Base-by-base conservation (phyloP, 2,888 invertebrate species). In the Tuberolachnus salignus region DNA sequence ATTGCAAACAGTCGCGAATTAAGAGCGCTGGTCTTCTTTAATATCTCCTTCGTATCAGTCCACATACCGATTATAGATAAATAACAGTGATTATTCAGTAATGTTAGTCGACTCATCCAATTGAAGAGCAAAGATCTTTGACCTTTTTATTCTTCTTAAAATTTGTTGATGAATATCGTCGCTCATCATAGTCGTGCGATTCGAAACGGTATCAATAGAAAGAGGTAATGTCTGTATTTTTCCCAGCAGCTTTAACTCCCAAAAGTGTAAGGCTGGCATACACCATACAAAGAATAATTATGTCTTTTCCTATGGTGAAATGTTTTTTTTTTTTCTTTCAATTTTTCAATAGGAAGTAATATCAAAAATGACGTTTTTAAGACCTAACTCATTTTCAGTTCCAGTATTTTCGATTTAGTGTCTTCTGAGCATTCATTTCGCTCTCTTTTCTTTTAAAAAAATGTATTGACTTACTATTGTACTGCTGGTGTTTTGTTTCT, bases 11-110 rank as follows among this genome's bases (percentile, higher is more conserved):
- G 51, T 59, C 81, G 70, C 23, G 72, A 70, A 66, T 81, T 81
- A 66, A 81, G 51, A 49, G 82, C 67, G 73, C n/a, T n/a, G n/a
- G n/a, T 82, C 81, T 81, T 82, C 81, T 64, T 73, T 82, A 42
- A 70, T 72, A 59, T 53, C 26, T 46, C 61, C 66, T 64, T 55
- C 80, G 16, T 61, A 16, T 26, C 61, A 61, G 81, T 81, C 73
- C 42, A 55, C 55, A 80, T 80, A 82, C 63, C 82, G 55, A 46
- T 81, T 81, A 81, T 81, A 82, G 23, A 72, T 80, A 51, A 81
- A 80, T 75, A 82, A 80, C 75, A 82, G 80, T 49, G 69, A 23
- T 57, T 57, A 57, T 59, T 72, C 44, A 46, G 59, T 46, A 72
- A 72, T 72, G 21, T 72, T 59, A 55, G 72, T 72, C 21, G 59